Conservation (phyloP, 2,888 invertebrate genomes). For the Phalera bucephala region DNA sequence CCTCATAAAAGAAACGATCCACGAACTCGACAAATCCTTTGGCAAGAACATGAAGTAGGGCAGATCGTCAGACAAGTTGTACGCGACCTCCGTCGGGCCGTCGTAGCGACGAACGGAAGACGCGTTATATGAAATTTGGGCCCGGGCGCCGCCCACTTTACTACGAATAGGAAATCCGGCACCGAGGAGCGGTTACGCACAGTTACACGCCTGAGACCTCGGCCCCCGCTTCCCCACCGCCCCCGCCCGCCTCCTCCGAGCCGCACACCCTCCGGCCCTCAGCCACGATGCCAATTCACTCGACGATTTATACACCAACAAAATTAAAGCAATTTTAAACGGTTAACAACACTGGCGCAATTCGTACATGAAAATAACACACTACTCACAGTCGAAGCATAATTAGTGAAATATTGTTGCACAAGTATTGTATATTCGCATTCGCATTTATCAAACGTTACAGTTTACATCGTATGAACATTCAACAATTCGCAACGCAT, state of each 20-base stretch:
- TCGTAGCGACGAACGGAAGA: conserved; percentile 74
- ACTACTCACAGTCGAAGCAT: conserved; percentile 41
- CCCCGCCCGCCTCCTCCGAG: conserved; percentile 43
- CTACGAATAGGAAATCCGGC: conserved; percentile 82
- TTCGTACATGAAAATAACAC: conserved; percentile 53
- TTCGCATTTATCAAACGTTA: conserved; percentile 29
- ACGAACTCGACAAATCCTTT: conserved; percentile 79
- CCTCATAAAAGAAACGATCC: conserved; percentile 78
- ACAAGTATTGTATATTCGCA: conserved; percentile 34
- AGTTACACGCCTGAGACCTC: conserved; percentile 78
- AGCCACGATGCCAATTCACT: conserved; percentile 75
- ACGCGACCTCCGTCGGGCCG: conserved; percentile 70
- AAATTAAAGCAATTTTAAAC: conserved; percentile 79
- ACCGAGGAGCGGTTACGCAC: conserved; percentile 81
- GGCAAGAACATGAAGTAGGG: conserved; percentile 79
- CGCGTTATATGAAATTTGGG: conserved; percentile 77
- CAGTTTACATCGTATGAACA: conserved; percentile 19
- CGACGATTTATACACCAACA: conserved; percentile 78
- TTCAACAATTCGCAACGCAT: conserved; percentile 44
- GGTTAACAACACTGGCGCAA: conserved; percentile 61
- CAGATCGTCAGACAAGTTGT: conserved; percentile 77
- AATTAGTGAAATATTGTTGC: conserved; percentile 34
- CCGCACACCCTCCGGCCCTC: conserved; percentile 67
- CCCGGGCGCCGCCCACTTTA: conserved; percentile 79
- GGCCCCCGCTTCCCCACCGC: conserved; percentile 40